These are phyloP conservation scores for Enteromius thamalakanensis DNA, from an alignment of 2,797 vertebrate genomes.

Conservation along the genomic window DNA sequence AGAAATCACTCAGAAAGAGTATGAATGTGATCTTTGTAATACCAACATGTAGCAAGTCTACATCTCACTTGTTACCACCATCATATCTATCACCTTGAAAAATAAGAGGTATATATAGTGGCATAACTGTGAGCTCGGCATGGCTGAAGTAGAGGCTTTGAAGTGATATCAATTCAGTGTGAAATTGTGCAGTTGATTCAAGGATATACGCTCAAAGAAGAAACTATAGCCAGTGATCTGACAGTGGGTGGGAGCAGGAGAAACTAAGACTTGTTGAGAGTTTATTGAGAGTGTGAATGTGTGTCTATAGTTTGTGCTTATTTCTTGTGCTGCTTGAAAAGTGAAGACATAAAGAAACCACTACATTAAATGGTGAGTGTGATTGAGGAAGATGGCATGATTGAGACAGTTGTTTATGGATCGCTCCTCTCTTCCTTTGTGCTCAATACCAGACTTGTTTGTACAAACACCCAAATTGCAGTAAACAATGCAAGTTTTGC, in stretches of 20 bases:
- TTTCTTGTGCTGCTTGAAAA: not conserved
- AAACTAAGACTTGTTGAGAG: constrained; percentile 27
- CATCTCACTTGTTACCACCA: constrained; percentile 17
- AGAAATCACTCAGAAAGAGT: not conserved
- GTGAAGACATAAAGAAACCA: constrained; percentile 12
- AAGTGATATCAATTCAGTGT: constrained; percentile 63
- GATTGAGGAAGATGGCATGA: constrained; percentile 41
- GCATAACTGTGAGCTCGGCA: constrained; percentile 41
- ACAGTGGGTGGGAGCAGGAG: constrained; percentile 44
- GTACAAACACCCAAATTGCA: too few relatives aligned
- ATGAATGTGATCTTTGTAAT: not conserved
- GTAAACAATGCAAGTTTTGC: constrained; percentile 8
- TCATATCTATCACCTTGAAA: constrained; percentile 50
- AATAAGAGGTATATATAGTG: constrained; percentile 49
- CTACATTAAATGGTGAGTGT: constrained; percentile 16
- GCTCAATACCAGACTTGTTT: constrained; percentile 47
- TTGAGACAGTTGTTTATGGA: constrained; percentile 29
- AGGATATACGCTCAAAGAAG: constrained; percentile 51
- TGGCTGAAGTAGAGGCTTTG: constrained; percentile 43
- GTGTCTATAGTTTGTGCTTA: constrained; percentile 2
- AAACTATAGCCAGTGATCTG: constrained; percentile 45
- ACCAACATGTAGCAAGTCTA: not conserved
- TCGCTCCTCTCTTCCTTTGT: constrained; percentile 62
- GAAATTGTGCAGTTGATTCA: constrained; percentile 57
- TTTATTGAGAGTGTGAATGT: not conserved